Percentiles rank a stretch among this genome's conserved stretches.
phyloP scores from a whole-genome alignment of 2,113 vertebrate species.

The Charina bottae region DNA sequence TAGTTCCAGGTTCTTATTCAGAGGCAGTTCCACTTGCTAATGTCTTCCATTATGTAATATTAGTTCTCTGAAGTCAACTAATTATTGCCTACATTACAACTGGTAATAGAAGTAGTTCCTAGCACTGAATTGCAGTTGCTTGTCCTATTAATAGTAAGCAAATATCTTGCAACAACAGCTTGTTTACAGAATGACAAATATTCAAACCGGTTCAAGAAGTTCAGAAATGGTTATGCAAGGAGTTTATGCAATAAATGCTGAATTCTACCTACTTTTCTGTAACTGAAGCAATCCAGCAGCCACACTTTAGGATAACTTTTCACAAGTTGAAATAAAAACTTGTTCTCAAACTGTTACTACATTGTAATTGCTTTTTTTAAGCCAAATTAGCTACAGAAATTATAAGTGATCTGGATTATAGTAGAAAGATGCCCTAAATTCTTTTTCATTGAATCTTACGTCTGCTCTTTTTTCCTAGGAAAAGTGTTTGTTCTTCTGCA shows the following conservation, averaged over 20 bases:
- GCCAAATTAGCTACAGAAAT: neutral
- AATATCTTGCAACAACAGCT: neutral
- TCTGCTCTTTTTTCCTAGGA: slow-evolving; percentile 68
- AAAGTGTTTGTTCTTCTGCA: slow-evolving; percentile 85
- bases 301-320: neutral
- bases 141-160: neutral
- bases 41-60: neutral
- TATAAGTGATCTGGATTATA: neutral
- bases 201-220: neutral
- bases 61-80: neutral
- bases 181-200: slow-evolving; percentile 1
- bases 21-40: neutral
- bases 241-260: neutral
- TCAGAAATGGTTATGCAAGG: neutral
- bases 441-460: neutral
- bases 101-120: neutral
- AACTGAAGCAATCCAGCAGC: neutral
- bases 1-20: neutral
- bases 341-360: neutral
- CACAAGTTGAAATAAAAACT: neutral
- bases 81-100: neutral
- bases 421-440: neutral
- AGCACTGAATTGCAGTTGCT: neutral
- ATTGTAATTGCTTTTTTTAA: neutral
- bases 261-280: neutral